Percentiles rank a stretch among this genome's conserved stretches.
phyloP scores from a whole-genome alignment of 2,797 vertebrate species.

The Neosilurus mollespiculum region DNA sequence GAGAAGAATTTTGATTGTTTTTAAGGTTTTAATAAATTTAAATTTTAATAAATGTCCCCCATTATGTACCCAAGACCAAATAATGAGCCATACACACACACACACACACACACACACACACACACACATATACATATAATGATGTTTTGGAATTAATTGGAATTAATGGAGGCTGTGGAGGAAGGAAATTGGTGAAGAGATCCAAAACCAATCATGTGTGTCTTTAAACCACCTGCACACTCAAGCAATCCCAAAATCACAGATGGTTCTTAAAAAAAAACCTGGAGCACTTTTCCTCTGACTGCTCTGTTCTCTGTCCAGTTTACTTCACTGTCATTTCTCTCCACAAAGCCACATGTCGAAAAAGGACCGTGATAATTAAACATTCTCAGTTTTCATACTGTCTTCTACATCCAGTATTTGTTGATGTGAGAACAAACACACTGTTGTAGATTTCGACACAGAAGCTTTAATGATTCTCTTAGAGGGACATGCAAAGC shows the following conservation, averaged over 20 bases:
- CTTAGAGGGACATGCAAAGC: not conserved
- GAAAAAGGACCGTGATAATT: not conserved
- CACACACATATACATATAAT: not conserved
- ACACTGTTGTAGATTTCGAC: not conserved
- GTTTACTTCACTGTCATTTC: not conserved
- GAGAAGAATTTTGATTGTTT: no score
- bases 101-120: no score
- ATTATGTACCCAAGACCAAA: no score
- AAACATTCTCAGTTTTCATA: not conserved
- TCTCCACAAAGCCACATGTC: not conserved
- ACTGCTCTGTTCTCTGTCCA: not conserved
- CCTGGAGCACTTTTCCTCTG: not conserved
- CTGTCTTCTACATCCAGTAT: not conserved
- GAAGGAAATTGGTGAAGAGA: not conserved
- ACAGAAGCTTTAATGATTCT: not conserved
- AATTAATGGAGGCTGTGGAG: not conserved
- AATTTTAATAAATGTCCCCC: no score
- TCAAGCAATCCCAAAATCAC: not conserved
- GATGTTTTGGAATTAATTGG: slow-evolving; percentile 1
- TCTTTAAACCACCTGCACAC: slow-evolving; percentile 9
- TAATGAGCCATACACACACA: no score
- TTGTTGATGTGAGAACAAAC: not conserved
- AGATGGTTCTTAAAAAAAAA: slow-evolving; percentile 8
- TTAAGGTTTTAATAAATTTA: no score
- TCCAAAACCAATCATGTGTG: slow-evolving; percentile 3